Conservation (phyloP, 2,888 invertebrate species). For the Cephus runcator region DNA sequence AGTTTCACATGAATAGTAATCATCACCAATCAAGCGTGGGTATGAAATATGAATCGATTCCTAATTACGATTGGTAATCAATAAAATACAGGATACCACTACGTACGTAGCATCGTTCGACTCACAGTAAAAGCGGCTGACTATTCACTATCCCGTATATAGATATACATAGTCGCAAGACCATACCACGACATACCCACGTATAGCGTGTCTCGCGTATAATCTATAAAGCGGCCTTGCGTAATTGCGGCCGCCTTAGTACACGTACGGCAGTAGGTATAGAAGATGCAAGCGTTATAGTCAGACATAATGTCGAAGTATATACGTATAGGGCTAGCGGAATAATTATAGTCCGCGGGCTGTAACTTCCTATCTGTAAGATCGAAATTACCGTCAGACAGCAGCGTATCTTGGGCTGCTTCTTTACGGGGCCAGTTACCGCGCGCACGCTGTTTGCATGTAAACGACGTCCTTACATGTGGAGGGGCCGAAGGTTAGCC, state of each 20-base stretch:
- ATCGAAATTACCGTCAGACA: constrained; percentile 50
- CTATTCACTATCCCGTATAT: neutral
- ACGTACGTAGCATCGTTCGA: neutral
- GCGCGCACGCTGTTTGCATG: constrained; percentile 47
- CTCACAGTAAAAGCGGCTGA: neutral
- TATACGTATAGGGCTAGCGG: constrained; percentile 13
- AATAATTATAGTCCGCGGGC: constrained; percentile 46
- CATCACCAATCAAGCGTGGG: neutral
- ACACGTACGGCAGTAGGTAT: neutral
- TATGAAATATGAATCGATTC: neutral
- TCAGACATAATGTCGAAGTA: constrained; percentile 12
- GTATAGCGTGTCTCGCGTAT: neutral
- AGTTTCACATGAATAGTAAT: neutral
- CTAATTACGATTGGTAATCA: neutral
- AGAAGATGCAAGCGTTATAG: neutral
- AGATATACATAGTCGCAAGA: neutral
- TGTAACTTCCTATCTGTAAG: constrained; percentile 47
- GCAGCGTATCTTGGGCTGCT: constrained; percentile 45
- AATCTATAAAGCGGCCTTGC: neutral
- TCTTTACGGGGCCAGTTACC: constrained; percentile 48
- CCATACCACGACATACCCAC: neutral
- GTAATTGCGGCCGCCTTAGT: neutral
- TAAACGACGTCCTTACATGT: constrained; percentile 51
- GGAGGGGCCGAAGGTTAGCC: constrained; percentile 34
- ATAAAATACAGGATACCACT: neutral